Conservation (phyloP, 2,888 invertebrate species). For the Tyria jacobaeae region DNA sequence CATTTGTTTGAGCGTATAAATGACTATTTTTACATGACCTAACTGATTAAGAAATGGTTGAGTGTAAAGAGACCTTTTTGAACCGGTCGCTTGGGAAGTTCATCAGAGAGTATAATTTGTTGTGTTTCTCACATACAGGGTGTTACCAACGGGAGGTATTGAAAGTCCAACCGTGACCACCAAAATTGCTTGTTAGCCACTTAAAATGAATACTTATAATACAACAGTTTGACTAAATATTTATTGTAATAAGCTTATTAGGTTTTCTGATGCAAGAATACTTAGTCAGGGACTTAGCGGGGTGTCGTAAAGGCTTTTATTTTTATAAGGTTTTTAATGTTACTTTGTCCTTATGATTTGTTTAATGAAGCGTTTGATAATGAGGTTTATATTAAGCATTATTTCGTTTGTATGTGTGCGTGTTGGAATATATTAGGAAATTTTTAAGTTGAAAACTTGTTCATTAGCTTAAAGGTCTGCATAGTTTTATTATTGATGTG, state of each 20-base stretch:
- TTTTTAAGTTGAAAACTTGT: background rate
- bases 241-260: conserved; percentile 41
- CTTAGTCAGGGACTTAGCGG: conserved; percentile 26
- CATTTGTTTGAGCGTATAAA: conserved; percentile 51
- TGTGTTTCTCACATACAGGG: conserved; percentile 64
- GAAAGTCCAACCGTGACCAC: conserved; percentile 15
- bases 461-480: background rate
- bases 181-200: conserved; percentile 39
- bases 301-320: conserved; percentile 22
- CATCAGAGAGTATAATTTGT: conserved; percentile 67
- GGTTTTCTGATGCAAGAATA: conserved; percentile 18
- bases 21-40: conserved; percentile 17
- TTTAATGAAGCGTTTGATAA: conserved; percentile 17
- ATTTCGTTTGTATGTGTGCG: background rate
- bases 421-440: background rate
- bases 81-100: conserved; percentile 43
- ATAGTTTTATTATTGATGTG: background rate
- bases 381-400: background rate
- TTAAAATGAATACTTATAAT: conserved; percentile 36
- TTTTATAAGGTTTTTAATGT: conserved; percentile 30
- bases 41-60: background rate
- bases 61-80: conserved; percentile 30
- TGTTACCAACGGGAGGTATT: conserved; percentile 60
- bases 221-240: conserved; percentile 14
- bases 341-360: conserved; percentile 18